These are phyloP conservation scores for Scomberomorus guttatus DNA, from an alignment of 2,797 vertebrate genomes.

Conservation along the genomic window DNA sequence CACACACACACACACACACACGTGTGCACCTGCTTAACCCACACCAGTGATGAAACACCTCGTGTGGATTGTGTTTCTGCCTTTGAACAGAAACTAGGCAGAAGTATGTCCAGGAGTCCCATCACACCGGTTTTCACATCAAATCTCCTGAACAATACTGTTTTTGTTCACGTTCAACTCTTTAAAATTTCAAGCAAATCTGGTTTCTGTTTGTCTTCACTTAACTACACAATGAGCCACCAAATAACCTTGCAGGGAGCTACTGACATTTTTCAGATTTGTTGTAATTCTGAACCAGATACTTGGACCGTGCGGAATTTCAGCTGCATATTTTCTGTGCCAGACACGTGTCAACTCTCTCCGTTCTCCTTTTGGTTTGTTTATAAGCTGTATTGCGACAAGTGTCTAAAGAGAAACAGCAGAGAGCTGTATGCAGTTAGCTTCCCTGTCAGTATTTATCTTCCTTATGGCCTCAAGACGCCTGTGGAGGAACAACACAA, in stretches of 20 bases:
- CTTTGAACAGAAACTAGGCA: background rate
- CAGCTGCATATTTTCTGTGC: background rate
- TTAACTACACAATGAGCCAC: conserved; percentile 1
- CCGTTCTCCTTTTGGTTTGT: background rate
- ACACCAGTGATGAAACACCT: background rate
- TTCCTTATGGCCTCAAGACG: background rate
- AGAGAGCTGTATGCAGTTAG: background rate
- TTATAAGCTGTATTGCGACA: background rate
- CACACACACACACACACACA: background rate
- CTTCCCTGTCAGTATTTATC: conserved; percentile 21
- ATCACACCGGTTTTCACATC: background rate
- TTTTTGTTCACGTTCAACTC: background rate
- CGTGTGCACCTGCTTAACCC: background rate
- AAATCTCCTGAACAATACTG: background rate
- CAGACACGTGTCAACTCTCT: background rate
- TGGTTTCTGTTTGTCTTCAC: background rate
- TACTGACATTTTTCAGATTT: background rate
- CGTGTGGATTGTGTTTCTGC: background rate
- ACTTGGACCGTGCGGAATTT: background rate
- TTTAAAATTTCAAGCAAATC: background rate
- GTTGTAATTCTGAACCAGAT: background rate
- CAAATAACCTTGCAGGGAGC: background rate
- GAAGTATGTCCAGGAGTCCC: too few species aligned
- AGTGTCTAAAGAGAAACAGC: conserved; percentile 12
- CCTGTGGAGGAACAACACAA: background rate